Conservation (phyloP, 2,888 invertebrate genomes). For the Tipula confusa region DNA sequence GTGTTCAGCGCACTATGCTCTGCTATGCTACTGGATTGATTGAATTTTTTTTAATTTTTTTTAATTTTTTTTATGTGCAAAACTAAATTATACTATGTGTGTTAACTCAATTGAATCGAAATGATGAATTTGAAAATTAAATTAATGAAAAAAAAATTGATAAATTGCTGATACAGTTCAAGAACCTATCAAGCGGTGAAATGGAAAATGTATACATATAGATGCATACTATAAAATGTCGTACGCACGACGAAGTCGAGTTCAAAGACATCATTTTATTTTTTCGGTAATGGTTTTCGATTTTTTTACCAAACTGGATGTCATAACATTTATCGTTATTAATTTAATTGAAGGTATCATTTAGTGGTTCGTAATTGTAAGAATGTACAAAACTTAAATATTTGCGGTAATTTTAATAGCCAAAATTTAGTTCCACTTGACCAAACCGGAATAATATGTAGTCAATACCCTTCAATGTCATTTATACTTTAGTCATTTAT, state of each 20-base stretch:
- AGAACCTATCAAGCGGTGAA: not conserved
- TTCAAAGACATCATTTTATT: not conserved
- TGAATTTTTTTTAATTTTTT: not conserved
- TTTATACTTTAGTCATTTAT: not conserved
- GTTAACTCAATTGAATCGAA: not conserved
- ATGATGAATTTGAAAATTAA: not conserved
- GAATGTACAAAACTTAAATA: not conserved
- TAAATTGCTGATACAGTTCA: not conserved
- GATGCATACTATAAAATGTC: not conserved
- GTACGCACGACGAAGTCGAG: not conserved
- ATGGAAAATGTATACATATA: too few relatives aligned
- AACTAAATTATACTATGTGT: not conserved
- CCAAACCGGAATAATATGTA: not conserved
- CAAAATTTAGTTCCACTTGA: conserved; percentile 8
- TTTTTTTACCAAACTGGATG: not conserved
- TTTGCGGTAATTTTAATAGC: not conserved
- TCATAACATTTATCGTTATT: not conserved
- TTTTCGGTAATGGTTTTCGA: not conserved
- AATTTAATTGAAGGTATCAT: not conserved
- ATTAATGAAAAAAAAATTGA: not conserved
- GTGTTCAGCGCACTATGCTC: not conserved
- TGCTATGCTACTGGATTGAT: not conserved
- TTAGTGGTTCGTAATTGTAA: too few relatives aligned
- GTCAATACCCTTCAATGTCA: conserved; percentile 12
- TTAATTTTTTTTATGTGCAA: not conserved